Evolutionary conservation across 1,140 invertebrate genomes (phyloP).

Genomic region (Hylaeus volcanicus): DNA sequence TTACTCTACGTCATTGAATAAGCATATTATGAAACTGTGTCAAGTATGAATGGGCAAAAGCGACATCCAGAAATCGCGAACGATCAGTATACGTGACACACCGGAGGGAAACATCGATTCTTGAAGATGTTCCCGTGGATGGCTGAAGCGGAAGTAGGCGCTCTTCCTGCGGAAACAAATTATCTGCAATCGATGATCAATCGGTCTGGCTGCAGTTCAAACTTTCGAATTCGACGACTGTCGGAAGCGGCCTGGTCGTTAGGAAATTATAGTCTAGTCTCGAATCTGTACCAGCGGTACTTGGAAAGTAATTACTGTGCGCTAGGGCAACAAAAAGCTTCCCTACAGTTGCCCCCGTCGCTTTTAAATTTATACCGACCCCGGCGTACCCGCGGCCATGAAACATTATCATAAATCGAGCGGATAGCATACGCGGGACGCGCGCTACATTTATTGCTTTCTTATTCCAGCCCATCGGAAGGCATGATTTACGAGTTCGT

Average conservation of each 20-base stretch:
- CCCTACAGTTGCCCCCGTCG: neutral
- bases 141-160: neutral
- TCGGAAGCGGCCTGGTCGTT: neutral
- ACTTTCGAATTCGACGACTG: constrained; percentile 31
- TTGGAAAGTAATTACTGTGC: constrained; percentile 29
- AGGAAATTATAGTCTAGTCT: constrained; percentile 22
- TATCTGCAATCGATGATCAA: constrained; percentile 27
- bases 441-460: constrained; percentile 19
- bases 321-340: neutral
- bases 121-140: neutral
- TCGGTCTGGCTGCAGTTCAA: constrained; percentile 19
- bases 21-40: too few relatives aligned
- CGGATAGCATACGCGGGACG: neutral
- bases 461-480: constrained; percentile 16
- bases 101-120: neutral
- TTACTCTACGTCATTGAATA: too few relatives aligned
- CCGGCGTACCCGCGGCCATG: neutral
- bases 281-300: neutral
- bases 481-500: constrained; percentile 20
- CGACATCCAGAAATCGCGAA: too few relatives aligned
- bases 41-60: too few relatives aligned
- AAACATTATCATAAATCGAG: constrained; percentile 31
- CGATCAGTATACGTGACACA: too few relatives aligned
- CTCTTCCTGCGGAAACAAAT: constrained; percentile 11
- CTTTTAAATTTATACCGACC: constrained; percentile 14